Evolutionary conservation across 2,113 vertebrate genomes (phyloP).

Genomic region (Zingel zingel): DNA sequence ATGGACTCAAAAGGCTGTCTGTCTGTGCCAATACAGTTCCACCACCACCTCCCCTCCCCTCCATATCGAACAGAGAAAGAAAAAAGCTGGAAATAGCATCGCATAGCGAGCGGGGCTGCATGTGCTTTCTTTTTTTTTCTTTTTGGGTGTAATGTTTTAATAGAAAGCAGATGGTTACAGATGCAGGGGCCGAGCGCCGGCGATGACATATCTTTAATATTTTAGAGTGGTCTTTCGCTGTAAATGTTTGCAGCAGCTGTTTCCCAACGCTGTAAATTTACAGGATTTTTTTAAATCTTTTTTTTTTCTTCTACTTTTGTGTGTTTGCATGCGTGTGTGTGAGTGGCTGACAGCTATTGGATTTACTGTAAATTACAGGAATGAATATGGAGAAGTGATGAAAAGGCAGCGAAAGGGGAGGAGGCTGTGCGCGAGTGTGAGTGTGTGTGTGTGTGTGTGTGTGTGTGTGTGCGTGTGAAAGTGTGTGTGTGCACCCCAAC

Average conservation of each 20-base stretch:
- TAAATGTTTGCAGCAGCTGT: slow-evolving; percentile 87
- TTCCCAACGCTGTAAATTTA: slow-evolving; percentile 83
- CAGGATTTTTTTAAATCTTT: slow-evolving; percentile 34
- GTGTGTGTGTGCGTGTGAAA: slow-evolving; percentile 17
- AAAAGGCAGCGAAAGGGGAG: slow-evolving; percentile 61
- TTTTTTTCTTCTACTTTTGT: slow-evolving; percentile 42
- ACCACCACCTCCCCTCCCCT: background rate
- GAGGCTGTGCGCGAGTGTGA: slow-evolving; percentile 10
- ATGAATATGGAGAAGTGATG: slow-evolving; percentile 85
- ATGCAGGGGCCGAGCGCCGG: slow-evolving; percentile 77
- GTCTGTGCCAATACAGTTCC: slow-evolving; percentile 60
- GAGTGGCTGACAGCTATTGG: slow-evolving; percentile 86
- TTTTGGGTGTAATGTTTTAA: slow-evolving; percentile 84
- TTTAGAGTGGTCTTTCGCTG: slow-evolving; percentile 87
- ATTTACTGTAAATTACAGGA: slow-evolving; percentile 88
- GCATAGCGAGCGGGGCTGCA: slow-evolving; percentile 21
- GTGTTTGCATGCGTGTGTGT: slow-evolving; percentile 74
- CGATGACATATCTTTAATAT: slow-evolving; percentile 87
- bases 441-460: slow-evolving; percentile 27
- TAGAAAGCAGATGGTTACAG: slow-evolving; percentile 87
- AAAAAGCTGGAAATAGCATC: slow-evolving; percentile 69
- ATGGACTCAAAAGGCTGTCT: slow-evolving; percentile 58
- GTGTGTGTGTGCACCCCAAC: slow-evolving; percentile 51
- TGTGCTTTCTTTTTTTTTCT: slow-evolving; percentile 48
- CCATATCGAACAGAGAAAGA: slow-evolving; percentile 50